phyloP scores from a whole-genome alignment of 2,113 vertebrate genomes.

The Chaetorhynchus papuensis region DNA sequence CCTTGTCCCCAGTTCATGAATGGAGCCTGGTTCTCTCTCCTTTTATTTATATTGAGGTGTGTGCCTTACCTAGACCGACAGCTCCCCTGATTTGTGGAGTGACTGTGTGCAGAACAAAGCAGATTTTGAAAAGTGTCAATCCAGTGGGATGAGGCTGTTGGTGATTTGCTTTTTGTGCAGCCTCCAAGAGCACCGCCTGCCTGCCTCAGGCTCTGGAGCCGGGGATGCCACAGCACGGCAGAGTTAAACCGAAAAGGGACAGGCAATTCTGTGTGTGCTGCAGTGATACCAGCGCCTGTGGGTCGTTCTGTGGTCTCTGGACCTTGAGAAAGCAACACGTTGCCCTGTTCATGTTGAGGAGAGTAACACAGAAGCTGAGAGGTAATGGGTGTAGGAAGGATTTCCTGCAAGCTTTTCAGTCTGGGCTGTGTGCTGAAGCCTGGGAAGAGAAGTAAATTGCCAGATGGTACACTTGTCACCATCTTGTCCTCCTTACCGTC shows the following conservation, averaged over 20 bases:
- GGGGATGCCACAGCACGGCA: background rate
- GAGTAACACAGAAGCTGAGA: background rate
- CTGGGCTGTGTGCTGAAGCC: background rate
- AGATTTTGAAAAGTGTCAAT: background rate
- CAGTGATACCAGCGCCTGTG: background rate
- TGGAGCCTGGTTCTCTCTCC: background rate
- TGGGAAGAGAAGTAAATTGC: background rate
- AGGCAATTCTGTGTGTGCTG: background rate
- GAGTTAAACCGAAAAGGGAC: background rate
- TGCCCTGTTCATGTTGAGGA: background rate
- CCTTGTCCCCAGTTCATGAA: background rate
- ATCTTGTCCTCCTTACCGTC: background rate
- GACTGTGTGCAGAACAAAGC: background rate
- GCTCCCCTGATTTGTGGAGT: background rate
- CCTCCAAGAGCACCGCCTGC: background rate
- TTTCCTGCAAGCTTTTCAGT: background rate
- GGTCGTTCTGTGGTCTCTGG: background rate
- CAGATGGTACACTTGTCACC: background rate
- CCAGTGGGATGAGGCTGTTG: no score
- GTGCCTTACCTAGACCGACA: accelerated
- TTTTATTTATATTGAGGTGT: background rate
- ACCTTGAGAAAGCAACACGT: background rate
- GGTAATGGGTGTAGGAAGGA: background rate
- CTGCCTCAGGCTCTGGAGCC: background rate
- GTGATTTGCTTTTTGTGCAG: background rate